Evolutionary conservation across 1,140 invertebrate species (phyloP), one percentile per base, ranked within the genome.

Genomic region (Liolophura sinensis): DNA sequence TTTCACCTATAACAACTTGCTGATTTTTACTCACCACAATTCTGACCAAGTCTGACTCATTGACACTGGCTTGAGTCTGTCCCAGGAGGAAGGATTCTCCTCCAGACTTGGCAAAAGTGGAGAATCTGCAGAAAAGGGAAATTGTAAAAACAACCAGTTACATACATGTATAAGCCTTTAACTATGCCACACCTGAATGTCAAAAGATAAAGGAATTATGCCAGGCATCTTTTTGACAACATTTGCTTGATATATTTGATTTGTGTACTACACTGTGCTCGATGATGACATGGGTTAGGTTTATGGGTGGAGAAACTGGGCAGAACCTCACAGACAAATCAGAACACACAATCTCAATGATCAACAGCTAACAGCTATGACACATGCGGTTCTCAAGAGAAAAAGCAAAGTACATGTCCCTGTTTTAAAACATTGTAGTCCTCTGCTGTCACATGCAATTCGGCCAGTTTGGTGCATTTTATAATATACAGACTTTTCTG

Each of bases 31-130:
- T 80, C 76, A 88, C 85, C 64, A 91, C 80, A 67, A 96, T 92
- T 76, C 88, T 89, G 18, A 95, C 89, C 81, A 90, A 90, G 63
- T 96, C 92, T 55, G 86, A 86, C 31, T 94, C 92, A 9, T 90
- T 87, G 22, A 94, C 90, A 76, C 86, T 71, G n/a, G 49, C 51
- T 12, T 73, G 66, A 79, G 90, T 90, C 31, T 90, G 89, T 46
- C 92, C 94, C 66, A 98, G 88, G 70, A 99, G 89, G 83, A 94
- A 99, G 67, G 92, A 93, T 78, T 97, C 95, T 64, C 93, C 92
- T 27, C 93, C 93, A 55, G 92, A 91, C 85, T 97, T 97, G 14
- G 93, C 93, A 84, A 96, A 93, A 24, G 90, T 91, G 20, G 94
- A 94, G 88, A 98, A 98, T 84, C 94, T 91, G 72, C 18, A 74